phyloP scores from a whole-genome alignment of 2,113 vertebrate genomes.

The Triplophysa siluroides region DNA sequence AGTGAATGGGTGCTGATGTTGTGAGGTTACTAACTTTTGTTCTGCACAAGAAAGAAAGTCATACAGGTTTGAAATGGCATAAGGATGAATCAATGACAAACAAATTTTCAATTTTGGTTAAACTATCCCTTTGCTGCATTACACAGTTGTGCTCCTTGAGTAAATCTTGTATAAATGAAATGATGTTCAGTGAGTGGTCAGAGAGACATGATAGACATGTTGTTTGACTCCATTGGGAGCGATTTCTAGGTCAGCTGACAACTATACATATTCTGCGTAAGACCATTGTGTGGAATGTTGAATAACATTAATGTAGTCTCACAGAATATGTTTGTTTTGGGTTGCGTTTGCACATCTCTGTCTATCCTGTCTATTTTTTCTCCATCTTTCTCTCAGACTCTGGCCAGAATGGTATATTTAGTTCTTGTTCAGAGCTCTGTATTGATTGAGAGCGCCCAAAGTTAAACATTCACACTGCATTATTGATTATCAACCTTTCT shows the following conservation, averaged over 20 bases:
- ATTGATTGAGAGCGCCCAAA: slow-evolving; percentile 45
- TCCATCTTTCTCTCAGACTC: slow-evolving; percentile 5
- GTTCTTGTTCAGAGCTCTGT: slow-evolving; percentile 45
- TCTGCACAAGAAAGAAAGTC: too few relatives aligned
- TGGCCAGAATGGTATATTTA: slow-evolving; percentile 39
- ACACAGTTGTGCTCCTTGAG: too few relatives aligned
- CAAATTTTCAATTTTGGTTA: too few relatives aligned
- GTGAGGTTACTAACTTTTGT: too few relatives aligned
- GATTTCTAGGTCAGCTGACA: slow-evolving; percentile 6
- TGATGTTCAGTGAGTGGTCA: too few relatives aligned
- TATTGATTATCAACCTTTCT: slow-evolving; percentile 49
- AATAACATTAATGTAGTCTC: neutral
- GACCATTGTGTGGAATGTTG: neutral
- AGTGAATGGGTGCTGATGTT: too few relatives aligned
- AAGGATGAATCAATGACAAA: too few relatives aligned
- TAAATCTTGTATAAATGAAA: too few relatives aligned
- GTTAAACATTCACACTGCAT: slow-evolving; percentile 56
- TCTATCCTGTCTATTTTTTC: neutral
- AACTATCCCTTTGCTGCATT: too few relatives aligned
- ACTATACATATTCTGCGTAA: neutral
- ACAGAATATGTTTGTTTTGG: neutral
- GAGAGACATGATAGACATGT: neutral
- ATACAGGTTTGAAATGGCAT: too few relatives aligned
- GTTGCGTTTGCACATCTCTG: neutral
- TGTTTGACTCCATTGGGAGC: neutral